These are phyloP conservation scores for Rotaria macrura DNA, from an alignment of 2,888 invertebrate species.

Conservation along the genomic window DNA sequence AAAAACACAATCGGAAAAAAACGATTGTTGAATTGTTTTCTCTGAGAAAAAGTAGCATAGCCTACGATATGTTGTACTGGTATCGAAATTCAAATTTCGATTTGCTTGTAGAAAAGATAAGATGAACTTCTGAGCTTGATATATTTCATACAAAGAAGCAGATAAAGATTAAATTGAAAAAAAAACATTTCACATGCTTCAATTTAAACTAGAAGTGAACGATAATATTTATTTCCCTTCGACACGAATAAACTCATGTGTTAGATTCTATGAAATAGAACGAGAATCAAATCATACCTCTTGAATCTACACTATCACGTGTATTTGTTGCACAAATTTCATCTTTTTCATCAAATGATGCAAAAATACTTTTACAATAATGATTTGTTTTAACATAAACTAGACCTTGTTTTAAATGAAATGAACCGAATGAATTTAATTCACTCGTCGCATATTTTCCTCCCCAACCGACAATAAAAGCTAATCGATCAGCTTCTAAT, in stretches of 20 bases:
- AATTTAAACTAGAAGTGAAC: no score
- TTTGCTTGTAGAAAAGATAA: not conserved
- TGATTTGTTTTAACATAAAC: constrained; percentile 14
- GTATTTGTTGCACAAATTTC: not conserved
- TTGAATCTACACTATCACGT: not conserved
- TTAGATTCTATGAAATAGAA: no score
- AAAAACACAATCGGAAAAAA: no score
- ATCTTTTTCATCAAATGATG: not conserved
- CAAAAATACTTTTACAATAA: not conserved
- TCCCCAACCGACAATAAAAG: not conserved
- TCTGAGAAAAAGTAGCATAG: not conserved
- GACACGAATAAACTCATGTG: no score
- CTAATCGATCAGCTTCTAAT: not conserved
- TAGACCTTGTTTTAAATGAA: constrained; percentile 12
- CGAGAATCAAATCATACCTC: not conserved
- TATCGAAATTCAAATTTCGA: not conserved
- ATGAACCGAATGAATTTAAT: not conserved
- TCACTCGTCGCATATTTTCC: not conserved
- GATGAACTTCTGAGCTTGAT: no score
- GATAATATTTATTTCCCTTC: not conserved
- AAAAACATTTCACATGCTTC: no score
- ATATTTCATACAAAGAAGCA: not conserved
- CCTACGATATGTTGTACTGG: not conserved
- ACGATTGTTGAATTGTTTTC: no score
- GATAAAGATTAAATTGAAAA: no score